Percentiles rank a stretch among this genome's conserved stretches.
Conservation (phyloP, 2,797 vertebrate species). For the Anisognathus igniventris region DNA sequence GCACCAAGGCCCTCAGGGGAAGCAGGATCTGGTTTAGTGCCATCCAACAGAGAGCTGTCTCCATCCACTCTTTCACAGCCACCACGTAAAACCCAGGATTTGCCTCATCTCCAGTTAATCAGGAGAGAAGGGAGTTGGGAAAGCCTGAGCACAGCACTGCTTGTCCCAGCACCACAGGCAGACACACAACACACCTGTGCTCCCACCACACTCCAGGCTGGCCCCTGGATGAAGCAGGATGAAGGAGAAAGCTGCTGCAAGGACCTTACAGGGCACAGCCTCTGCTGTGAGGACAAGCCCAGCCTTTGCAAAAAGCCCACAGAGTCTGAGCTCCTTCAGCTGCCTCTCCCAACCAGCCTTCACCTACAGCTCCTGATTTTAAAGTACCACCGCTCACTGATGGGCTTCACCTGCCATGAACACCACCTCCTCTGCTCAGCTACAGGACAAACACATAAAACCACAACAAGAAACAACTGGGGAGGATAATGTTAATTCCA, state of each 20-base stretch:
- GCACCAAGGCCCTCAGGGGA: not conserved
- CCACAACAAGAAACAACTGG: not conserved
- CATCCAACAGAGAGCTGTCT: not conserved
- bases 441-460: not conserved
- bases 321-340: accelerated
- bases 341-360: accelerated
- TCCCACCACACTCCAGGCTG: accelerated
- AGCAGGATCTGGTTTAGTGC: not conserved
- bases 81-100: not conserved
- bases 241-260: not conserved
- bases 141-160: not conserved
- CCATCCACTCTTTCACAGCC: not conserved
- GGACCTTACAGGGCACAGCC: not conserved
- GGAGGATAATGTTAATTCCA: not conserved
- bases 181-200: not conserved
- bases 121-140: accelerated
- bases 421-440: not conserved
- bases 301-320: accelerated
- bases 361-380: not conserved
- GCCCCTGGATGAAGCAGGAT: accelerated
- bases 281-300: accelerated
- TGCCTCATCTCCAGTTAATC: not conserved
- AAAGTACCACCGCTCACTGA: not conserved
- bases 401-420: not conserved
- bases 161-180: not conserved